Evolutionary conservation across 2,888 invertebrate species (phyloP), one percentile per base, ranked within the genome.

Genomic region (Margaritifera margaritifera): DNA sequence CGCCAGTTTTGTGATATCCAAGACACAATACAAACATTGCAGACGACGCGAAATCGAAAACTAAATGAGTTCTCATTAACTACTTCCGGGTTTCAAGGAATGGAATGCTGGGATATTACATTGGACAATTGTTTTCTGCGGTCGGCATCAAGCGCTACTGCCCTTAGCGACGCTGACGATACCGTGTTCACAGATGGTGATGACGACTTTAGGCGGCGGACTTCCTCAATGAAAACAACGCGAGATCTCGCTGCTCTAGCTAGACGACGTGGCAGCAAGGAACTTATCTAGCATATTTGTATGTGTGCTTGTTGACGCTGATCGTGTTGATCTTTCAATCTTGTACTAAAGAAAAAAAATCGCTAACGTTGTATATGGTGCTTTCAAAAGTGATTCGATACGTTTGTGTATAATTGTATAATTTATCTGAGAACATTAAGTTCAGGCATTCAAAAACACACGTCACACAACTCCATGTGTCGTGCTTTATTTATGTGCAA

Each of bases 1-100:
- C 70, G 84, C 61, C 86, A 85, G 69, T 86, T 86, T 71, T 75
- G 81, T 66, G 79, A 85, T 69, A 86, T 86, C 27, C 83, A 82
- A 31, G 78, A 84, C 65, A 83, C 86, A 42, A 82, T 86, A 42
- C 70, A 78, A 18, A 71, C 81, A 6, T 64, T 84, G 19, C 71
- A 74, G 53, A 78, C 71, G 63, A 71, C 69, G 55, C 60, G 64
- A 3, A 54, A 62, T 22, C 57, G 67, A 53, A 64, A 53, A 27
- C 19, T 69, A 6, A 56, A 59, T 31, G 60, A 62, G 4, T 67
- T 65, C 55, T 62, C 64, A 22, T 62, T 67, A 52, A 76, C 78
- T 4, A 74, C 72, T 27, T 54, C 74, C 18, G 79, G 77, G 54
- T 69, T 77, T 11, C 75, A 74, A 51, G 77, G 74, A 11, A 68